Base-by-base conservation (phyloP, 2,888 invertebrate genomes). In the Sinohyriopsis cumingii region DNA sequence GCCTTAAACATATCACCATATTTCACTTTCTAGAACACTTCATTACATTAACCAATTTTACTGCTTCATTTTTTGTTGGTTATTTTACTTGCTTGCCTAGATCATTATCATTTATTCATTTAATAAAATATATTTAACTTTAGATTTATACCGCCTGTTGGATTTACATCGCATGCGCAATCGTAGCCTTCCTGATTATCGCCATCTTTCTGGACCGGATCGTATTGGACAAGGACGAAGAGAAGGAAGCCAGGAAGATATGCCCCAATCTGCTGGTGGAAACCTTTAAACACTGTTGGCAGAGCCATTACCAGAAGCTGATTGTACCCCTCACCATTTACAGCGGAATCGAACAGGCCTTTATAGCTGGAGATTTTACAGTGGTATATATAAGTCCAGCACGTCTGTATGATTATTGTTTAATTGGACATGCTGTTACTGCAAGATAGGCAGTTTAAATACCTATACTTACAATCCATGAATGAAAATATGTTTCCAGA, bases 271-370 rank as follows among this genome's bases (percentile, higher is more conserved):
- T 86, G 20, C 57, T 83, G 45, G 63, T 84, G 0, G 82, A 97
- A 22, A 98, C 98, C 1, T 94, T 95, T 75, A 94, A 94, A 88
- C 98, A 98, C 88, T 92, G 97, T 87, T 95, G 95, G 90, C 95
- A 75, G 6, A 80, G 97, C 88, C 95, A 95, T 0, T 95, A 96
- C 88, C 97, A 98, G 87, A 94, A 97, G 85, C 92, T 98, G 9
- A 93, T 99, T 55, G 96, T 98, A 77, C 98, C 98, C 1, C 94
- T 99, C 76, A 99, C 98, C 0, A 92, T 99, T 65, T 99, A 96
- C 94, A 97, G 97, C 84, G 99, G 99, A 69, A 95, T 99, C 93
- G 98, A 99, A 89, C 98, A 98, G 89, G 98, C 97, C 0, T 98
- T 98, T 91, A 95, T 98, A 81, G 95, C 96, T 22, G 97, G 97